These are phyloP conservation scores for Tupaia tana DNA, from an alignment of 2,113 vertebrate genomes.

Conservation along the genomic window DNA sequence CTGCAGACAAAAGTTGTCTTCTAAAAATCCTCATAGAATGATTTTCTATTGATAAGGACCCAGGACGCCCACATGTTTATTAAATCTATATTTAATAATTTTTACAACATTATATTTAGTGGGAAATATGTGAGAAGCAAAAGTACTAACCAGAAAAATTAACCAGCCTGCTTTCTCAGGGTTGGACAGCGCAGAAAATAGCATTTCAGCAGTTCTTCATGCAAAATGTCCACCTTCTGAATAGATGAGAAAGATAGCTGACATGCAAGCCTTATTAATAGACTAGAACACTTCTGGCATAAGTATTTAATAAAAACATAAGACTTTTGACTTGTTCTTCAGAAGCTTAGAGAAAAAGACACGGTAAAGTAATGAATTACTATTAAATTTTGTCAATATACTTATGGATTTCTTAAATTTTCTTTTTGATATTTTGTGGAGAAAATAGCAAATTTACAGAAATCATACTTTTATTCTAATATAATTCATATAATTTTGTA, in stretches of 20 bases:
- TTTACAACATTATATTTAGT: neutral
- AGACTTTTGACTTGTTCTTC: neutral
- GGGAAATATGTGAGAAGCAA: neutral
- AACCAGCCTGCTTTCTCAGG: neutral
- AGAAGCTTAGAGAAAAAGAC: neutral
- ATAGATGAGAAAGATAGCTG: neutral
- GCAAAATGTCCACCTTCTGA: neutral
- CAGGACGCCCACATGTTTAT: neutral
- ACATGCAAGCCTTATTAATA: neutral
- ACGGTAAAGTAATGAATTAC: neutral
- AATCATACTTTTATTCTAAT: slow-evolving; percentile 18
- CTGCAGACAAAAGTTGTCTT: neutral
- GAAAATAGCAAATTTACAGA: neutral
- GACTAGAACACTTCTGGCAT: neutral
- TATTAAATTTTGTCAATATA: neutral
- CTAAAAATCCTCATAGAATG: neutral
- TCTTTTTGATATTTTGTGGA: neutral
- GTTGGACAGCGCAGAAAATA: neutral
- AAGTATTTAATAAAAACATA: neutral
- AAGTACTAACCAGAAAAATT: rapidly evolving
- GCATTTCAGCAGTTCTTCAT: neutral
- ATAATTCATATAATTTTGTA: neutral
- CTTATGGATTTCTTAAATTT: neutral
- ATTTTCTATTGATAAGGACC: neutral
- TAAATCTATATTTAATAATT: neutral